A percentile compares a stretch with the other conserved stretches of the same genome.
Evolutionary conservation across 1,140 invertebrate species (phyloP).

Genomic region (Adelges cooleyi): DNA sequence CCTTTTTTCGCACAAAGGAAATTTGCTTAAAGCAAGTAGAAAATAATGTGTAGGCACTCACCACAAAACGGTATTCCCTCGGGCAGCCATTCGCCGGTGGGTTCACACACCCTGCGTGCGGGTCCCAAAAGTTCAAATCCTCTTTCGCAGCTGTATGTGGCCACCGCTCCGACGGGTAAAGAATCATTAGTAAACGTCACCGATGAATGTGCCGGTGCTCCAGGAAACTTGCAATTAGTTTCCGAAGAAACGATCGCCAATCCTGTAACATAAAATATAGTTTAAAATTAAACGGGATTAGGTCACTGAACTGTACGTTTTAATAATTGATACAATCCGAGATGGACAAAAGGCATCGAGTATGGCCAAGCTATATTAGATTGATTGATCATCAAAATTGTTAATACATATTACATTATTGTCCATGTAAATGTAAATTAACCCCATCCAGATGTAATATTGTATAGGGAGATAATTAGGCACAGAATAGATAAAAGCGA

Average conservation of each 20-base stretch:
- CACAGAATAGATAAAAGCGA: too few relatives aligned
- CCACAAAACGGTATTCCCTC: constrained; percentile 89
- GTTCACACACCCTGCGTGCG: constrained; percentile 58
- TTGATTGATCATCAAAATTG: too few relatives aligned
- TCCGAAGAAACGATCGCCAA: constrained; percentile 27
- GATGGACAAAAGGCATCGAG: too few relatives aligned
- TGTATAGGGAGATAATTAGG: too few relatives aligned
- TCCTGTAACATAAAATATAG: not conserved
- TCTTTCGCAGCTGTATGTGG: constrained; percentile 75
- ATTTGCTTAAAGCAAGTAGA: not conserved
- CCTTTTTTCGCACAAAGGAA: not conserved
- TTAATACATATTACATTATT: too few relatives aligned
- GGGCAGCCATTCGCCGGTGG: constrained; percentile 71
- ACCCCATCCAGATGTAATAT: too few relatives aligned
- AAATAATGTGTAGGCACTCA: constrained; percentile 45
- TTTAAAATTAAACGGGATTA: too few relatives aligned
- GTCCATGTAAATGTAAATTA: too few relatives aligned
- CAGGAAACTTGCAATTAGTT: constrained; percentile 67
- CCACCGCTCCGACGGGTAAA: constrained; percentile 55
- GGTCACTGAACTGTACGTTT: too few relatives aligned
- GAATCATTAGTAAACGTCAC: constrained; percentile 63
- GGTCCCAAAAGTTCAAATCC: constrained; percentile 86
- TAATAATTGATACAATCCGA: too few relatives aligned
- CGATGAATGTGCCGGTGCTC: constrained; percentile 75
- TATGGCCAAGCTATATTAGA: too few relatives aligned